Conservation (phyloP, 2,888 invertebrate species). For the Caenorhabditis sulstoni region DNA sequence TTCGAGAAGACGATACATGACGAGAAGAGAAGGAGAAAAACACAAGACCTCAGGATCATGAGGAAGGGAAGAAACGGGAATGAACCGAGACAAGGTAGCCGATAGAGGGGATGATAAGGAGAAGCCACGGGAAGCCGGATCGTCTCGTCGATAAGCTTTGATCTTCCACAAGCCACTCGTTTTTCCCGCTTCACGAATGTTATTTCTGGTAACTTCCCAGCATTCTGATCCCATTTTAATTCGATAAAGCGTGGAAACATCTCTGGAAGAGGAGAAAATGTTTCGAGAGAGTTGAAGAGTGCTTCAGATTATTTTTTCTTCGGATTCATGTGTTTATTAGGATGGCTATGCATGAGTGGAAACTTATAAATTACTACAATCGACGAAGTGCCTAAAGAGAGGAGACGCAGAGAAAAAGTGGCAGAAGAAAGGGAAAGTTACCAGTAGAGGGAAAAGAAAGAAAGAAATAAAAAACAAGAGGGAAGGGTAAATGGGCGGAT, state of each 20-base stretch:
- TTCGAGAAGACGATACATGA: constrained; percentile 20
- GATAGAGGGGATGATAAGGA: constrained; percentile 4
- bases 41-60: constrained; percentile 42
- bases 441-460: constrained; percentile 30
- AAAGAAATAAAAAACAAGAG: neutral
- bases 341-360: constrained; percentile 7
- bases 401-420: constrained; percentile 15
- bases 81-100: constrained; percentile 43
- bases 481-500: constrained; percentile 28
- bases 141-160: constrained; percentile 48
- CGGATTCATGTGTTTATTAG: constrained; percentile 35
- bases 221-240: neutral
- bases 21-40: constrained; percentile 37
- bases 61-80: constrained; percentile 34
- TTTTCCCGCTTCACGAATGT: neutral
- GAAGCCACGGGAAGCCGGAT: constrained; percentile 40
- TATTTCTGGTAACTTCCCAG: too few relatives aligned
- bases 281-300: constrained; percentile 29
- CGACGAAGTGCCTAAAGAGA: constrained; percentile 35
- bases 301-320: constrained; percentile 26
- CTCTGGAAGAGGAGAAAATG: too few relatives aligned
- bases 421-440: constrained; percentile 33
- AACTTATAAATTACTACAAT: constrained; percentile 53
- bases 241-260: too few relatives aligned
- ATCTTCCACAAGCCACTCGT: constrained; percentile 30